These are phyloP conservation scores for Chironomus tentans DNA, from an alignment of 2,888 invertebrate genomes.

Conservation along the genomic window DNA sequence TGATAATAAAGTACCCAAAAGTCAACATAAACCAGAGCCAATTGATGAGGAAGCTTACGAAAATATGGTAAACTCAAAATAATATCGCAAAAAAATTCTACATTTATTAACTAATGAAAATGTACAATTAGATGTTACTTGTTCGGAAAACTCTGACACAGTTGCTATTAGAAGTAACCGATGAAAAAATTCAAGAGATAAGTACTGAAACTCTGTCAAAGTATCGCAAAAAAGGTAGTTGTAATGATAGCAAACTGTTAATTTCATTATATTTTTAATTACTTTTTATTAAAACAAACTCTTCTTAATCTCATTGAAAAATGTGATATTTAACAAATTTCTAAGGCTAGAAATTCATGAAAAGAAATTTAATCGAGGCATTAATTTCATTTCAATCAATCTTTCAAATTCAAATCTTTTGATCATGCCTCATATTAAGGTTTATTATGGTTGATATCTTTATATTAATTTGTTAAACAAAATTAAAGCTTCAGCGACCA, in stretches of 20 bases:
- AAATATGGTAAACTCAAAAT: background rate
- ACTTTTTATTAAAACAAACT: background rate
- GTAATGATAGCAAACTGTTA: background rate
- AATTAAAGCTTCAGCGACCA: slow-evolving; percentile 17
- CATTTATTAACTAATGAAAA: background rate
- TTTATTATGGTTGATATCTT: slow-evolving; percentile 1
- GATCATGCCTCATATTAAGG: background rate
- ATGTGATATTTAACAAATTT: background rate
- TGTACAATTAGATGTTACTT: background rate
- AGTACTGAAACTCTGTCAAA: slow-evolving; percentile 19
- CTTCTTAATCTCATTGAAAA: background rate
- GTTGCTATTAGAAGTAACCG: slow-evolving; percentile 12
- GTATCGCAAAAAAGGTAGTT: slow-evolving; percentile 26
- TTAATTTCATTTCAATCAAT: background rate
- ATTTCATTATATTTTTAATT: no score
- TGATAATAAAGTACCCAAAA: background rate
- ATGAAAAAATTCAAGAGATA: slow-evolving; percentile 10
- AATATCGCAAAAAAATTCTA: no score
- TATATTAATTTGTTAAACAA: slow-evolving; percentile 17
- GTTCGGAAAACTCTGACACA: slow-evolving; percentile 5
- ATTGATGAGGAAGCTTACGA: slow-evolving; percentile 14
- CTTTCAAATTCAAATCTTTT: background rate
- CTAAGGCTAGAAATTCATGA: background rate
- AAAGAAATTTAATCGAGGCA: background rate
- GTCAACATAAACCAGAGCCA: background rate